phyloP scores from a whole-genome alignment of 2,888 invertebrate genomes.

The Imbricaverruca yamaguchii region DNA sequence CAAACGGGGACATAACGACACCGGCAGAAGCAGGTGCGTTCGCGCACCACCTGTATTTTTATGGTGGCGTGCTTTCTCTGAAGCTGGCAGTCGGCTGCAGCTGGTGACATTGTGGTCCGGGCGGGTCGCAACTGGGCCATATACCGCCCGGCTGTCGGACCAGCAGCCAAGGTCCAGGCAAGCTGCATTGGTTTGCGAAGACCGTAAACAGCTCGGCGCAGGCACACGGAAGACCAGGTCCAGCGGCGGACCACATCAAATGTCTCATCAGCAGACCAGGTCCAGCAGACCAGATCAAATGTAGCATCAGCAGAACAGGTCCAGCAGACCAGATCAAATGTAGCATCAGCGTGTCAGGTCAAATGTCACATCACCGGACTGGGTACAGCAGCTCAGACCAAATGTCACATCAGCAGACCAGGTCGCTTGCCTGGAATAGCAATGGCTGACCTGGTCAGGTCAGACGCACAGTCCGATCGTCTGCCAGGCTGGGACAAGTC shows the following conservation, averaged over 20 bases:
- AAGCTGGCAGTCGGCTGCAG: neutral
- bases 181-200: neutral
- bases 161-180: neutral
- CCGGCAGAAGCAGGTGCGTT: neutral
- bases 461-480: too few relatives aligned
- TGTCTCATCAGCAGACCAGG: neutral
- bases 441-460: too few relatives aligned
- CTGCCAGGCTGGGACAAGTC: too few relatives aligned
- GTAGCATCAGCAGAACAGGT: too few relatives aligned
- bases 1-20: neutral
- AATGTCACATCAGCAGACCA: too few relatives aligned
- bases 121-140: neutral
- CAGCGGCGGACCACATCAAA: neutral
- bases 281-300: neutral
- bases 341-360: too few relatives aligned
- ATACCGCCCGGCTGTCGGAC: neutral
- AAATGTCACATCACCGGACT: too few relatives aligned
- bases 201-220: neutral
- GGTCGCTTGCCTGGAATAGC: too few relatives aligned
- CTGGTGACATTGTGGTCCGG: neutral
- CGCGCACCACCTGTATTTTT: neutral
- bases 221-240: neutral
- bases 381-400: too few relatives aligned
- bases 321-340: too few relatives aligned
- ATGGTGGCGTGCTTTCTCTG: neutral